Percentiles rank a stretch among this genome's conserved stretches.
Conservation (phyloP, 2,113 vertebrate species). For the Pachyramphus minor region DNA sequence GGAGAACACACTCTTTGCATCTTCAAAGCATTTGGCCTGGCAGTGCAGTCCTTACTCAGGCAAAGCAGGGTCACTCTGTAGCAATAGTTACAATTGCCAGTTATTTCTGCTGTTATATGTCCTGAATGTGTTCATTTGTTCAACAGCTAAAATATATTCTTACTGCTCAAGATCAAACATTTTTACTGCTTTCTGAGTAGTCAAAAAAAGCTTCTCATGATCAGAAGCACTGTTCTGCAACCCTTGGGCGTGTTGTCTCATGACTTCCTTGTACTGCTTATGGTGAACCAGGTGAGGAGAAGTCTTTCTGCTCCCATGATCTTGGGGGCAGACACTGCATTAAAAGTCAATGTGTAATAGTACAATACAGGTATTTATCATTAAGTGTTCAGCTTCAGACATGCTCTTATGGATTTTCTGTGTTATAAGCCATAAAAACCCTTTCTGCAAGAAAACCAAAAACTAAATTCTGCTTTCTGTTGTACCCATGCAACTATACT, state of each 20-base stretch:
- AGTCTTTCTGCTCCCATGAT: background rate
- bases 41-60: constrained; percentile 8
- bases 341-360: background rate
- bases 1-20: background rate
- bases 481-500: background rate
- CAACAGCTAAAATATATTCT: background rate
- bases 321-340: background rate
- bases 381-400: background rate
- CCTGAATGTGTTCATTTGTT: background rate
- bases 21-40: background rate
- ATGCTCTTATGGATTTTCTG: background rate
- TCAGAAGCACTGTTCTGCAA: background rate
- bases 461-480: background rate
- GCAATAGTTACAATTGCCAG: background rate
- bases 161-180: background rate
- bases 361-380: background rate
- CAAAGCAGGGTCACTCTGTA: background rate
- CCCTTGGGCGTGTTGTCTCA: background rate
- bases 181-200: constrained; percentile 21
- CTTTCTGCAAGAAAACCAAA: background rate
- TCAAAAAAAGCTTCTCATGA: background rate
- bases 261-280: background rate
- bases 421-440: constrained; percentile 44
- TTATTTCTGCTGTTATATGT: background rate
- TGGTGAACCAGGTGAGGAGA: background rate